Conservation (phyloP, 2,797 vertebrate genomes). For the Amniataba percoides region DNA sequence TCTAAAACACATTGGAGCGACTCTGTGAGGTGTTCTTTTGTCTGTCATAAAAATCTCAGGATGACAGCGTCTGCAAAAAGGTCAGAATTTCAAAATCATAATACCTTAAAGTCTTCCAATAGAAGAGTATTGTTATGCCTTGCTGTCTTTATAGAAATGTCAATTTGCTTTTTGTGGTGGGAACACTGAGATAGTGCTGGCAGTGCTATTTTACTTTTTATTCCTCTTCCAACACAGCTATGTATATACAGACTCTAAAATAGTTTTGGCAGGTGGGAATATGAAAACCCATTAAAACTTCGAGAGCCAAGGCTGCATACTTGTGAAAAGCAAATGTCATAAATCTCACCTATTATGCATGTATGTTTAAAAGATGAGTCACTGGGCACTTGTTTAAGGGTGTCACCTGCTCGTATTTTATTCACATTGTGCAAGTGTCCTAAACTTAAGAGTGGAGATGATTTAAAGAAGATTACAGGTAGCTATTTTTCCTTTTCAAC, state of each 20-base stretch:
- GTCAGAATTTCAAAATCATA: constrained; percentile 28
- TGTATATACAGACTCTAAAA: constrained; percentile 32
- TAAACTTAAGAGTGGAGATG: not conserved
- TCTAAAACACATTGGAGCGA: not conserved
- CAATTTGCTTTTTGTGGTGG: constrained; percentile 29
- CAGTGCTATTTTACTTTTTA: constrained; percentile 33
- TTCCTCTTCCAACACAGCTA: constrained; percentile 35
- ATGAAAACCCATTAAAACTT: constrained; percentile 53
- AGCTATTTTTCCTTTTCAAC: not conserved
- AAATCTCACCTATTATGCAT: constrained; percentile 35
- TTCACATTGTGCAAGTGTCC: not conserved
- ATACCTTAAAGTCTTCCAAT: constrained; percentile 24
- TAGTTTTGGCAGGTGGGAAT: constrained; percentile 46
- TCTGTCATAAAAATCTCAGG: constrained; percentile 1
- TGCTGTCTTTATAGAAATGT: constrained; percentile 45
- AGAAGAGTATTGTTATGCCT: constrained; percentile 25
- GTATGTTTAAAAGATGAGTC: constrained; percentile 47
- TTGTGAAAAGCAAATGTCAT: constrained; percentile 50
- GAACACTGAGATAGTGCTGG: constrained; percentile 26
- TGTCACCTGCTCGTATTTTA: constrained; percentile 20
- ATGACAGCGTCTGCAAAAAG: constrained; percentile 35
- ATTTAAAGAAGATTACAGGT: constrained; percentile 9
- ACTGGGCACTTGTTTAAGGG: constrained; percentile 12
- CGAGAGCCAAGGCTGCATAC: constrained; percentile 33
- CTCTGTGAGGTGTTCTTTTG: not conserved